Percentiles rank a stretch among this genome's conserved stretches.
These are phyloP conservation scores for Garra rufa DNA, from an alignment of 2,113 vertebrate species.

Conservation along the genomic window DNA sequence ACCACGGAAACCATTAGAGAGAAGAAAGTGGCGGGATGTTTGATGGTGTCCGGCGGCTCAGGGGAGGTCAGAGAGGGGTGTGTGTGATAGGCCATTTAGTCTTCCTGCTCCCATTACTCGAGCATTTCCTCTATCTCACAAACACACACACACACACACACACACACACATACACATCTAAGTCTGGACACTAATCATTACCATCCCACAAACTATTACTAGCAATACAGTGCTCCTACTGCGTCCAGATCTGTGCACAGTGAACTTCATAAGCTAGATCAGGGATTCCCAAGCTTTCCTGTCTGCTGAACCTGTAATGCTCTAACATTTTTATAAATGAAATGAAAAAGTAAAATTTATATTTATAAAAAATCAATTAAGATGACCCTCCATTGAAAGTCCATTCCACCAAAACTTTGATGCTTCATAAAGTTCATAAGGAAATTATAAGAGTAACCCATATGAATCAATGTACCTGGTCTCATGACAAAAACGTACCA, in stretches of 20 bases:
- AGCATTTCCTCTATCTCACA: conserved; percentile 82
- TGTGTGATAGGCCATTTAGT: conserved; percentile 83
- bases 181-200: conserved; percentile 79
- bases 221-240: not conserved
- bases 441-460: not conserved
- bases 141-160: conserved; percentile 64
- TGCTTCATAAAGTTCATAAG: not conserved
- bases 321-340: not conserved
- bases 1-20: conserved; percentile 89
- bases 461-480: not conserved
- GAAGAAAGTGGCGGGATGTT: conserved; percentile 89
- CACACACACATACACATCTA: conserved; percentile 56
- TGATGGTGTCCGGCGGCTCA: conserved; percentile 82
- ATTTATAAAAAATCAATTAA: not conserved
- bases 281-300: not conserved
- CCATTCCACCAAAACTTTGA: not conserved
- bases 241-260: not conserved
- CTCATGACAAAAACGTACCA: too few species aligned
- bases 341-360: too few species aligned
- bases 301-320: not conserved
- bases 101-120: conserved; percentile 83
- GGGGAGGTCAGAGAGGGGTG: conserved; percentile 84
- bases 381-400: not conserved
- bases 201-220: conserved; percentile 71
- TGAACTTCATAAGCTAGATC: not conserved